These are phyloP conservation scores for Pegoplata infirma DNA, from an alignment of 2,888 invertebrate genomes.

Conservation along the genomic window DNA sequence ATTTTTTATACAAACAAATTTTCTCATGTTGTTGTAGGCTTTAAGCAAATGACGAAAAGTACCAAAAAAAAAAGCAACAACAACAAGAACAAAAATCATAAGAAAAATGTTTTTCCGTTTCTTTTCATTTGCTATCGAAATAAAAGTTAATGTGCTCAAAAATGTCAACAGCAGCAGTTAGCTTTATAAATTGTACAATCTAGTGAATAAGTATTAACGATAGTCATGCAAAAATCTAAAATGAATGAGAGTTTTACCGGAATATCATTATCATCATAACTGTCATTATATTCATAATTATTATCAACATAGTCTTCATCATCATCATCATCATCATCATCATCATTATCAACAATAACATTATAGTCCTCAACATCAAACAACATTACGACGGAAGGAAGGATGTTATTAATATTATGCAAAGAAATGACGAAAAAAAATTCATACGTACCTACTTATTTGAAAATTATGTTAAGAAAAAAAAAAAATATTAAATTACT, in stretches of 20 bases:
- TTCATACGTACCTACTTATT: no score
- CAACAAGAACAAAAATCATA: no score
- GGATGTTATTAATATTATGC: slow-evolving; percentile 44
- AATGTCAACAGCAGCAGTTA: slow-evolving; percentile 52
- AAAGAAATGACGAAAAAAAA: no score
- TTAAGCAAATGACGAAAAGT: slow-evolving; percentile 1
- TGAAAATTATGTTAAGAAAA: slow-evolving; percentile 26
- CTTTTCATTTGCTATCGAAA: slow-evolving; percentile 23
- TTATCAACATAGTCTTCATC: slow-evolving; percentile 1
- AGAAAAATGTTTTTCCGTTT: neutral
- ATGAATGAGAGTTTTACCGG: neutral
- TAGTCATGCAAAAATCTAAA: neutral
- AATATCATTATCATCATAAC: slow-evolving; percentile 33
- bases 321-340: no score
- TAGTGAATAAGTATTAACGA: neutral
- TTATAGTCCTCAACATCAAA: slow-evolving; percentile 24
- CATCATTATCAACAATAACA: no score
- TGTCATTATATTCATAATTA: slow-evolving; percentile 21
- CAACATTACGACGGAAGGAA: slow-evolving; percentile 40
- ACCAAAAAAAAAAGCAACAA: no score
- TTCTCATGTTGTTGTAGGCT: slow-evolving; percentile 3
- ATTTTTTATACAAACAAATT: slow-evolving; percentile 30
- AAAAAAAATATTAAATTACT: no score
- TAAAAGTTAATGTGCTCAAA: slow-evolving; percentile 55
- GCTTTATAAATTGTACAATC: slow-evolving; percentile 9